A percentile compares a stretch with the other conserved stretches of the same genome.
These are phyloP conservation scores for Cryptus viduatorius DNA, from an alignment of 2,888 invertebrate genomes.

Conservation along the genomic window DNA sequence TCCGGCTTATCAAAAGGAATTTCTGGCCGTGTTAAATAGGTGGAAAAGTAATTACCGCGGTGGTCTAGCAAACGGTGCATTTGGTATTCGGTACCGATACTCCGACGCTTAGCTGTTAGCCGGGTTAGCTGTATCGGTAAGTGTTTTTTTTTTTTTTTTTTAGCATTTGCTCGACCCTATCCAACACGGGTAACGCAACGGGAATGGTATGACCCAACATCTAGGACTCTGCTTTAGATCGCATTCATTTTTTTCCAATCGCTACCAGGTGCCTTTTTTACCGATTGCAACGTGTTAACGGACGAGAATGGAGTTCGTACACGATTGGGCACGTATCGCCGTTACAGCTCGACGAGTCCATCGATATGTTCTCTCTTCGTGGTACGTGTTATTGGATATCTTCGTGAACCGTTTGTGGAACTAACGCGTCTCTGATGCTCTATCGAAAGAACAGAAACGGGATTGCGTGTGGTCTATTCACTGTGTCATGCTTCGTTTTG, in stretches of 20 bases:
- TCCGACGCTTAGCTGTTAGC: neutral
- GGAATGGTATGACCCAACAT: neutral
- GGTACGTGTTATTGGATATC: constrained; percentile 29
- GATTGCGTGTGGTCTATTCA: constrained; percentile 38
- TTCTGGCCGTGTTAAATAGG: constrained; percentile 13
- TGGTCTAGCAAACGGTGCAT: neutral
- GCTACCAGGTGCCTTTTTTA: constrained; percentile 19
- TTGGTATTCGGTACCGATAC: constrained; percentile 13
- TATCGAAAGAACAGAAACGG: constrained; percentile 7
- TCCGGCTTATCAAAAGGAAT: constrained; percentile 47
- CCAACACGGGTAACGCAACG: constrained; percentile 5
- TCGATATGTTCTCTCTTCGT: constrained; percentile 1
- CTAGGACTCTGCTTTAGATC: neutral
- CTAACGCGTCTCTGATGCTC: constrained; percentile 26
- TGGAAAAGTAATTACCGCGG: neutral
- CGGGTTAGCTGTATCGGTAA: neutral
- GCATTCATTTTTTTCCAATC: constrained; percentile 27
- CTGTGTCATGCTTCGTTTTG: constrained; percentile 35
- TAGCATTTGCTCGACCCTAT: neutral
- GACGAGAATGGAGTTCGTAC: constrained; percentile 18
- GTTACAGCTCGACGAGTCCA: constrained; percentile 36
- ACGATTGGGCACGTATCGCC: constrained; percentile 15
- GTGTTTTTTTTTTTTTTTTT: neutral
- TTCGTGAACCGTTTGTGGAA: constrained; percentile 25
- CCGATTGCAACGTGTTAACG: constrained; percentile 20